Base-by-base conservation (phyloP, 2,888 invertebrate genomes). In the Chromoteleia sp. region DNA sequence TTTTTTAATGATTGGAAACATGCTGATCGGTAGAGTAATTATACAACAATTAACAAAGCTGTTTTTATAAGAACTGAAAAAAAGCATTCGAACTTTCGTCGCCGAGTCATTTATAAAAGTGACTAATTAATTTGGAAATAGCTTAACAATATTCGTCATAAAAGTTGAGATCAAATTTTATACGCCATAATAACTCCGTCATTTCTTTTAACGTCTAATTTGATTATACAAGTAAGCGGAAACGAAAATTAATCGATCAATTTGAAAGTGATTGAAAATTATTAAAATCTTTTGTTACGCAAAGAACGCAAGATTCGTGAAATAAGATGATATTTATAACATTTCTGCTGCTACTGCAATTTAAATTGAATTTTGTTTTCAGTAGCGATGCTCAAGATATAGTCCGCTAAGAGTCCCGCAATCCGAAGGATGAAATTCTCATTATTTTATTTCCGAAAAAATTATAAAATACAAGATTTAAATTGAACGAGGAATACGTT, bases 341-440 rank as follows among this genome's bases (percentile, higher is more conserved):
- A 48, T 33, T 61, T 59, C 25, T 58, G 30, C 17, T 25, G 45
- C 15, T 4, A 25, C 25, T 15, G 65, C 15, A 15, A 39, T 65
- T 33, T 39, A 65, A 65, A 65, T 39, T 65, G 36, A 65, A 65
- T 65, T 65, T n/a, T 15, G 10, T 21, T 36, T 63, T 39, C 25
- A 65, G 50, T 39, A 50, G 36, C n/a, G 39, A 12, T 8, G 50
- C 21, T 50, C 25, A 17, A 21, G 50, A 33, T 50, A 50, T 36
- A 50, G 50, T 65, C 65, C 12, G 50, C 14, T 36, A 45, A 63
- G 52, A 39, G 39, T 65, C 39, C 19, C 29, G 65, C 50, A 39
- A 39, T 21, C 21, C 12, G 39, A 39, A 17, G 21, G 30, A 25
- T 29, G 36, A 65, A 65, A 65, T 39, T 52, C 39, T 17, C 36